Percentiles rank a stretch among this genome's conserved stretches.
phyloP scores from a whole-genome alignment of 1,140 invertebrate genomes.

The Ceratoteleas bidentatus region DNA sequence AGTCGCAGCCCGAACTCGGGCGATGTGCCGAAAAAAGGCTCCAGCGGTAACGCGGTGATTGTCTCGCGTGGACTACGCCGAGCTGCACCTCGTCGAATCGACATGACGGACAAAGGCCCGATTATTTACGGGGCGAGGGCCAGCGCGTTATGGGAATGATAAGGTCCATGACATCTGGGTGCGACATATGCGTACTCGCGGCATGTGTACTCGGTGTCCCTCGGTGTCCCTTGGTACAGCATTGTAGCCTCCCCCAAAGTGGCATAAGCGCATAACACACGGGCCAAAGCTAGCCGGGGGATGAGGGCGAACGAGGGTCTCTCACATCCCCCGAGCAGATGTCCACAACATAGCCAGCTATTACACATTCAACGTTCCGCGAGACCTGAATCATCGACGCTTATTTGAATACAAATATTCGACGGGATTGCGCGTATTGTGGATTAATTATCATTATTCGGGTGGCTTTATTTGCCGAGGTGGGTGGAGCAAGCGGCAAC shows the following conservation, averaged over 20 bases:
- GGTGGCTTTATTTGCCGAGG: too few species aligned
- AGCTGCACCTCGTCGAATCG: slow-evolving; percentile 30
- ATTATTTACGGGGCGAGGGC: slow-evolving; percentile 59
- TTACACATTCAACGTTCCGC: slow-evolving; percentile 24
- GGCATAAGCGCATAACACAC: slow-evolving; percentile 67
- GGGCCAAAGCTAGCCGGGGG: slow-evolving; percentile 40
- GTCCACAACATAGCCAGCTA: slow-evolving; percentile 37
- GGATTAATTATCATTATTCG: slow-evolving; percentile 37
- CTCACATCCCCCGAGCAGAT: slow-evolving; percentile 54
- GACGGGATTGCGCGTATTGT: slow-evolving; percentile 26
- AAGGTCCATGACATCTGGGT: slow-evolving; percentile 73
- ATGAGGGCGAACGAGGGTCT: slow-evolving; percentile 45
- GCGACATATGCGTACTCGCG: slow-evolving; percentile 69
- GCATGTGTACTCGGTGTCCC: slow-evolving; percentile 68
- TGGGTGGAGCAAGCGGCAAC: too few species aligned
- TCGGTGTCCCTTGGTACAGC: slow-evolving; percentile 70
- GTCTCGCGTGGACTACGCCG: slow-evolving; percentile 1
- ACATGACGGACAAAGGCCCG: slow-evolving; percentile 51
- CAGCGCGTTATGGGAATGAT: slow-evolving; percentile 61
- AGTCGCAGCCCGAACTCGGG: too few species aligned
- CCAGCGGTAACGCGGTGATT: too few species aligned
- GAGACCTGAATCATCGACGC: slow-evolving; percentile 37
- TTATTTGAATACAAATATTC: slow-evolving; percentile 40
- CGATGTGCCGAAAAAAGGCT: too few species aligned
- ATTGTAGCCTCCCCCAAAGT: slow-evolving; percentile 72